These are phyloP conservation scores for Sturnus vulgaris DNA, from an alignment of 2,113 vertebrate species.

Conservation along the genomic window DNA sequence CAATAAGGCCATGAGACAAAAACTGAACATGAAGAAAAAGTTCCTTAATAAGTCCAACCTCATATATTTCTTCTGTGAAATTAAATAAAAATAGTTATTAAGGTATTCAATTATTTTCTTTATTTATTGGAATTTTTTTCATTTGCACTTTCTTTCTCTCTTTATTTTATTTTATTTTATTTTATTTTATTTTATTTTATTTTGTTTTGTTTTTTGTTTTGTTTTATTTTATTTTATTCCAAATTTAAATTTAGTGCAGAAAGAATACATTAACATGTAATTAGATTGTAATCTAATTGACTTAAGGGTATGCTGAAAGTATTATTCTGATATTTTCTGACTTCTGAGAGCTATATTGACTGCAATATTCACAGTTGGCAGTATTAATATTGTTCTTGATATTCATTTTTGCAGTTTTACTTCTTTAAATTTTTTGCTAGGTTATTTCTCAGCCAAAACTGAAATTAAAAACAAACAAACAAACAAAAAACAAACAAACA, in stretches of 20 bases:
- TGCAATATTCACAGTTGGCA: not conserved
- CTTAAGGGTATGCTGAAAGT: not conserved
- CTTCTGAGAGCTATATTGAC: not conserved
- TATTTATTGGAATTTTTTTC: not conserved
- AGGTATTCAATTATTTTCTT: not conserved
- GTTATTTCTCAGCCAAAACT: not conserved
- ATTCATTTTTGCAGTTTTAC: accelerated
- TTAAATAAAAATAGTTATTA: not conserved
- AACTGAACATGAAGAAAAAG: not conserved
- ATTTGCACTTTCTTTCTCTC: not conserved
- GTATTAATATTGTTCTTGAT: not conserved
- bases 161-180: not conserved
- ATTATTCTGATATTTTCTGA: not conserved
- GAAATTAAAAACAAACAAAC: not conserved
- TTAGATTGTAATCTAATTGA: not conserved
- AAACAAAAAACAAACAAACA: too few species aligned
- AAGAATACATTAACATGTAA: not conserved
- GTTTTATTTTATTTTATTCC: not conserved
- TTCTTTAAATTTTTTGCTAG: not conserved
- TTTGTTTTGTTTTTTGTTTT: too few species aligned
- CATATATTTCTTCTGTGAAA: not conserved
- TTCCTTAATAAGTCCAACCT: not conserved
- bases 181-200: not conserved
- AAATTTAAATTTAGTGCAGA: not conserved
- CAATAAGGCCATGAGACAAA: not conserved